phyloP scores from a whole-genome alignment of 2,797 vertebrate species.

The Benthosema pterotum region DNA sequence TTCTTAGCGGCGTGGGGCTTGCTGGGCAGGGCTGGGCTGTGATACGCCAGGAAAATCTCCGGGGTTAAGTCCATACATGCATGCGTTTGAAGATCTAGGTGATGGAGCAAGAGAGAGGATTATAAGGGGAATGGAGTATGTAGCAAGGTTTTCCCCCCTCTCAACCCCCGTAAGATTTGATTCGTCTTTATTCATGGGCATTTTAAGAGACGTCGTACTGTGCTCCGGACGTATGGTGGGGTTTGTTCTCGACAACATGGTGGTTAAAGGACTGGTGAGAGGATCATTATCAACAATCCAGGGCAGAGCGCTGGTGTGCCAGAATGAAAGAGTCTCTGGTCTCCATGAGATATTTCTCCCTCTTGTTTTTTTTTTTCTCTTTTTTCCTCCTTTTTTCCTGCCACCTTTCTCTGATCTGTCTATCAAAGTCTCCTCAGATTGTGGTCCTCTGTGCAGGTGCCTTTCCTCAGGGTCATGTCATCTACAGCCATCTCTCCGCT shows the following conservation, averaged over 20 bases:
- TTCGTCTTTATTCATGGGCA: constrained; percentile 45
- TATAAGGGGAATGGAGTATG: constrained; percentile 24
- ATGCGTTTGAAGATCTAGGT: constrained; percentile 48
- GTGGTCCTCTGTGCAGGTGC: constrained; percentile 87
- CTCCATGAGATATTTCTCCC: constrained; percentile 62
- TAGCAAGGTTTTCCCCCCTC: constrained; percentile 21
- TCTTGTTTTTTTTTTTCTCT: constrained; percentile 34
- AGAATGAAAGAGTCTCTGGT: constrained; percentile 62
- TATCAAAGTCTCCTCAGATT: constrained; percentile 82
- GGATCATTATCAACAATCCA: constrained; percentile 24
- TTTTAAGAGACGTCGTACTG: constrained; percentile 23
- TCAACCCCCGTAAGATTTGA: constrained; percentile 35
- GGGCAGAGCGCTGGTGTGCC: constrained; percentile 46
- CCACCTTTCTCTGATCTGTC: constrained; percentile 19
- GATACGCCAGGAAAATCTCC: constrained; percentile 42
- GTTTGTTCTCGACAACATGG: constrained; percentile 32
- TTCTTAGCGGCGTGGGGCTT: constrained; percentile 25
- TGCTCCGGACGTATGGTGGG: constrained; percentile 33
- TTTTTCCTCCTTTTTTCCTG: constrained; percentile 21
- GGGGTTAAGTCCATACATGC: constrained; percentile 53
- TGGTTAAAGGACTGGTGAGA: constrained; percentile 9
- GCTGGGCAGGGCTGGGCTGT: constrained; percentile 33
- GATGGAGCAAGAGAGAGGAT: constrained; percentile 36
- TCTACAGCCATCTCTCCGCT: constrained; percentile 91
- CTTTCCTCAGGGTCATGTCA: constrained; percentile 89